Conservation (phyloP, 2,888 invertebrate genomes). For the Campopleginae sp. region DNA sequence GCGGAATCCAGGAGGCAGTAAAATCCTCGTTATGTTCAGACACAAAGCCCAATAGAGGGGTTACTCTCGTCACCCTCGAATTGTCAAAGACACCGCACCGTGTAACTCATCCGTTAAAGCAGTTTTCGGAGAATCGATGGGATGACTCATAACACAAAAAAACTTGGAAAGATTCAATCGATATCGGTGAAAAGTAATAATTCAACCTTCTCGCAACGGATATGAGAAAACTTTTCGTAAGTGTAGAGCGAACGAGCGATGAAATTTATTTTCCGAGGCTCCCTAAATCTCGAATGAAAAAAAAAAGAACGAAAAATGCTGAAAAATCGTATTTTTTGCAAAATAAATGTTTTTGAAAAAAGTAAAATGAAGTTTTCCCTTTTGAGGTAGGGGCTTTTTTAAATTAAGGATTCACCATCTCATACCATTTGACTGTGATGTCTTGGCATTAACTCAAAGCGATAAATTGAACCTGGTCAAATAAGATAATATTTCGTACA, state of each 20-base stretch:
- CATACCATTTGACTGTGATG: not conserved
- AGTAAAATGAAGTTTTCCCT: not conserved
- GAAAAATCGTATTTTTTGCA: not conserved
- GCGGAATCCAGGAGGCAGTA: not conserved
- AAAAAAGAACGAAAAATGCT: not conserved
- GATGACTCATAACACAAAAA: slow-evolving; percentile 42
- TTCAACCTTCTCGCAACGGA: not conserved
- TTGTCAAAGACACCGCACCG: slow-evolving; percentile 45
- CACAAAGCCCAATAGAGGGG: slow-evolving; percentile 26
- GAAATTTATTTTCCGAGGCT: too few relatives aligned
- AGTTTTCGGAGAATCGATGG: slow-evolving; percentile 45
- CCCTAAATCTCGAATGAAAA: too few relatives aligned
- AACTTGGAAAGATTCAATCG: not conserved
- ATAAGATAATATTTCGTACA: slow-evolving; percentile 76
- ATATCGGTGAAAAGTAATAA: not conserved
- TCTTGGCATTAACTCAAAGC: slow-evolving; percentile 47
- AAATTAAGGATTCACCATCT: not conserved
- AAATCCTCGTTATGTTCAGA: slow-evolving; percentile 36
- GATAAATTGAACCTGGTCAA: slow-evolving; percentile 71
- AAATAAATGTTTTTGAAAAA: not conserved
- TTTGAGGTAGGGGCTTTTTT: not conserved
- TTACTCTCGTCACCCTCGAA: slow-evolving; percentile 27
- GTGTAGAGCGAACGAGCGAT: not conserved
- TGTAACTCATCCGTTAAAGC: slow-evolving; percentile 35
- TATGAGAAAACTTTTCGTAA: not conserved